Evolutionary conservation across 2,888 invertebrate species (phyloP).

Genomic region (Synergus gifuensis): DNA sequence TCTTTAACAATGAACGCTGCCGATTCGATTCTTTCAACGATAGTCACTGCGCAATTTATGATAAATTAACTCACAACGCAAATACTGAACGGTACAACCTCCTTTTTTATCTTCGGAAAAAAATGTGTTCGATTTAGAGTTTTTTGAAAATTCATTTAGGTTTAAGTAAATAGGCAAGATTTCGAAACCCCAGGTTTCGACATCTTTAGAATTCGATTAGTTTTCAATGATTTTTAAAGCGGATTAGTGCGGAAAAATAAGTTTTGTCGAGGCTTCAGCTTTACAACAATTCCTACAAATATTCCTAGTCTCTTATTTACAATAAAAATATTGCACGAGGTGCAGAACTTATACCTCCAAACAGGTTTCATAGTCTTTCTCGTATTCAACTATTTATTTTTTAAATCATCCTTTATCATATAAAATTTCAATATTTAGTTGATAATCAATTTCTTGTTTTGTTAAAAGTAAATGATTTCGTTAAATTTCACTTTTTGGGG

Average conservation of each 20-base stretch:
- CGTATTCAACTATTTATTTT: too few relatives aligned
- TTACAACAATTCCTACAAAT: slow-evolving; percentile 18
- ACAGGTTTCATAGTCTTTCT: too few relatives aligned
- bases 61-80: neutral
- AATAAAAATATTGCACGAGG: slow-evolving; percentile 29
- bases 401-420: too few relatives aligned
- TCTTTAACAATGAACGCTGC: neutral
- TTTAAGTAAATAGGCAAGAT: too few relatives aligned
- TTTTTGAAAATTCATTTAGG: too few relatives aligned
- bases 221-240: neutral
- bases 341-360: too few relatives aligned
- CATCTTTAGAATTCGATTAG: too few relatives aligned
- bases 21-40: neutral
- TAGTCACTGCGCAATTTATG: neutral
- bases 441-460: too few relatives aligned
- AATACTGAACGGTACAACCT: slow-evolving; percentile 34
- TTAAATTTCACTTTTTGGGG: too few relatives aligned
- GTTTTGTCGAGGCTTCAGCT: slow-evolving; percentile 14
- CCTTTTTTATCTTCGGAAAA: neutral
- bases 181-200: too few relatives aligned
- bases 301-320: slow-evolving; percentile 29
- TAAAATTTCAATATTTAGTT: too few relatives aligned
- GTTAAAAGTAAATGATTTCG: too few relatives aligned
- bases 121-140: neutral
- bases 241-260: neutral